Conservation (phyloP, 2,888 invertebrate genomes). For the Cephus rjabovi region DNA sequence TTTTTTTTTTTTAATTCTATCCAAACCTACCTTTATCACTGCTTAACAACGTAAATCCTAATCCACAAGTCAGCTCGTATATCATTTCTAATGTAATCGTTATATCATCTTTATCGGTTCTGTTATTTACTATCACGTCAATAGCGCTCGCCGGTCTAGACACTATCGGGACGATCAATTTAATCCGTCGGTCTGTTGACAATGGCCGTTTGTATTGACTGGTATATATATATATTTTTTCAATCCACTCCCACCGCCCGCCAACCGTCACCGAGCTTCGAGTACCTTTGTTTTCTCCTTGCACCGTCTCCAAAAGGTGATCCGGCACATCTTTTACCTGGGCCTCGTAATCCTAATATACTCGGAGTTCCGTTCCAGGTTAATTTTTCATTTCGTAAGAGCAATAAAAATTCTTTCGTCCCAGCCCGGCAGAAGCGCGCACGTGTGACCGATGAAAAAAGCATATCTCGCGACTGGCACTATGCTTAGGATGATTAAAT, state of each 20-base stretch:
- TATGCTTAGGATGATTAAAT: neutral
- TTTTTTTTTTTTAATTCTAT: neutral
- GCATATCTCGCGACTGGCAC: neutral
- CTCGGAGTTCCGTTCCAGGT: neutral
- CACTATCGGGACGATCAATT: neutral
- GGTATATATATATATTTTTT: neutral
- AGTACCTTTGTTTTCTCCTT: neutral
- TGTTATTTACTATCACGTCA: neutral
- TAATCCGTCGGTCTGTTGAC: neutral
- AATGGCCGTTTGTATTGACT: neutral
- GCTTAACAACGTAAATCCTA: neutral
- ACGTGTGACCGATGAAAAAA: neutral
- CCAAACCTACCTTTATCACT: neutral
- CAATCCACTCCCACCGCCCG: neutral
- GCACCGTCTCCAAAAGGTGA: neutral
- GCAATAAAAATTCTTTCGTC: neutral
- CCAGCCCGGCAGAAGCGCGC: neutral
- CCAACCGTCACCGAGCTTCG: neutral
- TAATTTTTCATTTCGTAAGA: neutral
- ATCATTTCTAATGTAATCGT: neutral
- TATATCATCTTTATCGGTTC: neutral
- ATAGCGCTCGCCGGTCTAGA: neutral
- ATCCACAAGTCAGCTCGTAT: neutral
- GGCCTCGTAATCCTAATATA: neutral
- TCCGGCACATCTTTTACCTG: neutral